Conservation (phyloP, 2,888 invertebrate species). For the Caenorhabditis sulstoni region DNA sequence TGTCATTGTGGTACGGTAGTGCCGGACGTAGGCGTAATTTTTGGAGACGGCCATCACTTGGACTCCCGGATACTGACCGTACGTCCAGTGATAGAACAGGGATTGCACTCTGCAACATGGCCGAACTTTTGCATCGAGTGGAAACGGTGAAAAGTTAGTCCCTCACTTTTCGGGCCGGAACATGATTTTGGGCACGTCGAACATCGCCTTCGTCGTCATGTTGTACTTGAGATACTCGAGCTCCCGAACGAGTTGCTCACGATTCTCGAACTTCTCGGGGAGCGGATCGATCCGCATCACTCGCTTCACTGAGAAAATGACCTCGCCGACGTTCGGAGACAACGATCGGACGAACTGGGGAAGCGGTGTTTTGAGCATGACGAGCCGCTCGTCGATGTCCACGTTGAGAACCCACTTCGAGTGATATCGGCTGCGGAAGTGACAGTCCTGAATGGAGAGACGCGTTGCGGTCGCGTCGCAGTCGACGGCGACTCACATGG, state of each 20-base stretch:
- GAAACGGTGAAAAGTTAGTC: too few species aligned
- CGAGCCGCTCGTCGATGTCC: constrained; percentile 33
- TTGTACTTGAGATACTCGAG: constrained; percentile 6
- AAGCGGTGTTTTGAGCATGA: constrained; percentile 6
- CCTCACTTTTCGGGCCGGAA: constrained; percentile 3
- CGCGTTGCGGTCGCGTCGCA: too few species aligned
- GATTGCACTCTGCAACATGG: constrained; percentile 4
- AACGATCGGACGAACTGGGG: too few species aligned
- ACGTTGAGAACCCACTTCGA: constrained; percentile 37
- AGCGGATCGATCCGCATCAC: background rate
- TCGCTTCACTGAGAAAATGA: background rate
- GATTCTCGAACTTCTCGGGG: background rate
- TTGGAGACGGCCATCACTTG: background rate
- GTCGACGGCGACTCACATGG: background rate
- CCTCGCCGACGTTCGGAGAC: background rate
- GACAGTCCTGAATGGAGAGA: constrained; percentile 41
- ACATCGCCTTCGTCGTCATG: background rate
- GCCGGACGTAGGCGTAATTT: background rate
- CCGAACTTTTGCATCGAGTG: background rate
- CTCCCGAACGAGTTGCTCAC: background rate
- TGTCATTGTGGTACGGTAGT: background rate
- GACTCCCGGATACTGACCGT: constrained; percentile 9
- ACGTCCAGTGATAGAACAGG: constrained; percentile 19
- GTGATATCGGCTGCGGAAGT: constrained; percentile 19
- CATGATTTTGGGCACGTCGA: background rate